Conservation (phyloP, 2,113 vertebrate species). For the Xiphias gladius region DNA sequence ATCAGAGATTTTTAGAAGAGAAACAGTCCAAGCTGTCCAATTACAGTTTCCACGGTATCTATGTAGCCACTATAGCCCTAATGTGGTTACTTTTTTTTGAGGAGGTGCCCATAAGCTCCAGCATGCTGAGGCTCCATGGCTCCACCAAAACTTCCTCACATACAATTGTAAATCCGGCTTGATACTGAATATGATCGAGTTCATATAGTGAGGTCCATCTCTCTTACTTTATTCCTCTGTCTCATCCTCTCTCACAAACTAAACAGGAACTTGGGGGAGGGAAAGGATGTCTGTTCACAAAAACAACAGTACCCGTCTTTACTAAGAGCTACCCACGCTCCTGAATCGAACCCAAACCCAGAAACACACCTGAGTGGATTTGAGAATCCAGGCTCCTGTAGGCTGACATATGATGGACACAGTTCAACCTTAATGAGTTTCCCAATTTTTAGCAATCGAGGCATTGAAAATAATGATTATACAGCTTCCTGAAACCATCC, state of each 20-base stretch:
- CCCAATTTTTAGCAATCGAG: constrained; percentile 19
- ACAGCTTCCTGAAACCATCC: background rate
- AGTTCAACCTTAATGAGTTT: constrained; percentile 40
- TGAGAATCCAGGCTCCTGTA: constrained; percentile 1
- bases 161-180: background rate
- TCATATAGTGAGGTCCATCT: background rate
- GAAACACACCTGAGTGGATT: constrained; percentile 43
- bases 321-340: constrained; percentile 16
- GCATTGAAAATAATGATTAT: constrained; percentile 24
- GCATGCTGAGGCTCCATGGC: too few species aligned
- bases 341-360: constrained; percentile 34
- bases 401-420: constrained; percentile 31
- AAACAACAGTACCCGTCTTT: constrained; percentile 40
- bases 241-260: background rate
- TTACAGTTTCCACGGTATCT: background rate
- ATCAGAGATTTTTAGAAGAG: too few species aligned
- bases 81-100: background rate
- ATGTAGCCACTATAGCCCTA: background rate
- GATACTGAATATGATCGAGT: background rate
- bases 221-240: background rate
- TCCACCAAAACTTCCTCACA: too few species aligned
- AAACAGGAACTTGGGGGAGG: background rate
- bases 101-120: too few species aligned
- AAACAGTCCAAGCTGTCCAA: too few species aligned
- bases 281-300: constrained; percentile 20